Evolutionary conservation across 2,113 vertebrate genomes (phyloP).

Genomic region (Baryphthengus martii): DNA sequence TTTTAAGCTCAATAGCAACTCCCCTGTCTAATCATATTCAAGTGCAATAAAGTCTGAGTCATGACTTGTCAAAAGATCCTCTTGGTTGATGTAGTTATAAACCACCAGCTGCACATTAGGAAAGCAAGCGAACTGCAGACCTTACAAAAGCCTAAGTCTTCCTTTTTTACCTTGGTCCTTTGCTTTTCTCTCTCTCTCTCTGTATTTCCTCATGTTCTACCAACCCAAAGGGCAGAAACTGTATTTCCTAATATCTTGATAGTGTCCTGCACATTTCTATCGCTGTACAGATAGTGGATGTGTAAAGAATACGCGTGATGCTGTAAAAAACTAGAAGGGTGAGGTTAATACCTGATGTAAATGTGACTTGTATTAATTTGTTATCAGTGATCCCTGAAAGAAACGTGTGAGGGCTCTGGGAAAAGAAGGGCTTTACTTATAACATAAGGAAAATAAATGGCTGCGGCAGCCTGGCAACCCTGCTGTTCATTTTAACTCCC

Average conservation of each 20-base stretch:
- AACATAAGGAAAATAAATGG: neutral
- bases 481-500: neutral
- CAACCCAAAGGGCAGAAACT: neutral
- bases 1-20: neutral
- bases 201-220: neutral
- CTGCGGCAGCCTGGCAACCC: neutral
- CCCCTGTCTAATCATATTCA: neutral
- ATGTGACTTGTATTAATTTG: neutral
- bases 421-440: neutral
- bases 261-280: neutral
- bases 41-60: neutral
- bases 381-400: neutral
- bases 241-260: neutral
- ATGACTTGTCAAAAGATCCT: neutral
- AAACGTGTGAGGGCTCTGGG: neutral
- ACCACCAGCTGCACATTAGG: neutral
- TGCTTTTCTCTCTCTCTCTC: neutral
- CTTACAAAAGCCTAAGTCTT: neutral
- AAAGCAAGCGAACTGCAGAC: neutral
- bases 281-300: neutral
- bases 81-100: conserved; percentile 5
- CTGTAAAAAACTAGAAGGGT: neutral
- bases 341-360: neutral
- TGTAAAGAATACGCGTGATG: neutral
- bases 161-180: neutral